A percentile compares a stretch with the other conserved stretches of the same genome.
phyloP scores from a whole-genome alignment of 2,797 vertebrate species.

The Sarcoramphus papa region DNA sequence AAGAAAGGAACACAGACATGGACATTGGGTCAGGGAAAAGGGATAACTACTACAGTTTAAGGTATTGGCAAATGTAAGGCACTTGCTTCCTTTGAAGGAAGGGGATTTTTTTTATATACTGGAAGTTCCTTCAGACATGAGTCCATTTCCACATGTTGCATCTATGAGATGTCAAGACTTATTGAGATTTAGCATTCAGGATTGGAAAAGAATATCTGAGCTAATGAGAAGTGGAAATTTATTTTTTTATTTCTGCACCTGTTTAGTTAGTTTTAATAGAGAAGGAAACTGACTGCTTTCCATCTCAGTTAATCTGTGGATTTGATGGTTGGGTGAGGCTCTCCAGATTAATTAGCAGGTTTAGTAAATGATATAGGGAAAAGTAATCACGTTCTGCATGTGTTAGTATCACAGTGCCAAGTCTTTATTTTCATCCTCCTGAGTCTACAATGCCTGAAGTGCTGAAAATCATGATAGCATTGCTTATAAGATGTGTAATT shows the following conservation, averaged over 20 bases:
- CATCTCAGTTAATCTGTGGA: not conserved
- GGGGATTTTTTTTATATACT: not conserved
- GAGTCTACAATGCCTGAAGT: not conserved
- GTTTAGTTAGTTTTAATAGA: not conserved
- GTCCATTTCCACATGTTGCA: not conserved
- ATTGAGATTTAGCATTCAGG: not conserved
- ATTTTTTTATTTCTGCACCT: not conserved
- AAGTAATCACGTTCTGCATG: not conserved
- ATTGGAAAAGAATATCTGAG: not conserved
- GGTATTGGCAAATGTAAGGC: not conserved
- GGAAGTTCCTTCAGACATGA: not conserved
- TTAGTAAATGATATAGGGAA: not conserved
- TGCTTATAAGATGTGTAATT: not conserved
- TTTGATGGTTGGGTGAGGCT: not conserved
- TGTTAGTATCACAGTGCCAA: not conserved
- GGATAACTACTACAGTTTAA: not conserved
- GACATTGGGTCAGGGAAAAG: not conserved
- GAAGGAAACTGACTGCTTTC: constrained; percentile 10
- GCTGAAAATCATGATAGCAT: not conserved
- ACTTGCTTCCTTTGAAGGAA: not conserved
- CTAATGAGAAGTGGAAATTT: not conserved
- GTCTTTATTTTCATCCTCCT: not conserved
- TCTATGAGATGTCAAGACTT: not conserved
- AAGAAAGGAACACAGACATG: not conserved
- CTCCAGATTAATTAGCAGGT: constrained; percentile 12